A percentile compares a stretch with the other conserved stretches of the same genome.
Conservation (phyloP, 2,888 invertebrate species). For the Drepanosiphum platanoidis region DNA sequence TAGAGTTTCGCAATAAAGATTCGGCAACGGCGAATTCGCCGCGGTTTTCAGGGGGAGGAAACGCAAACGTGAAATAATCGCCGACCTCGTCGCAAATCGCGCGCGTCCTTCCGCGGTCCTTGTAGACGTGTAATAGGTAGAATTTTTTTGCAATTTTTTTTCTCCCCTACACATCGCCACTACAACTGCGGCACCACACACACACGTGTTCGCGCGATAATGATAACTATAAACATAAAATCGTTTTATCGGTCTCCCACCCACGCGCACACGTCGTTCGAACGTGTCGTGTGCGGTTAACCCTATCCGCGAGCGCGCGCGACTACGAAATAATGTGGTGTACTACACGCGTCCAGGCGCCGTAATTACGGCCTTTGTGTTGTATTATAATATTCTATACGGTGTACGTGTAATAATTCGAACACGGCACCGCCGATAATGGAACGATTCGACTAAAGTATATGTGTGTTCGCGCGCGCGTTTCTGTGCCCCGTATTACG, state of each 20-base stretch:
- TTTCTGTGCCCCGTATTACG: background rate
- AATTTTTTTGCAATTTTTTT: too few relatives aligned
- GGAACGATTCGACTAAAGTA: conserved; percentile 25
- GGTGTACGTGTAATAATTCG: conserved; percentile 7
- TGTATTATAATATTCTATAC: background rate
- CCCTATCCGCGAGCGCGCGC: background rate
- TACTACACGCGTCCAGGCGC: background rate
- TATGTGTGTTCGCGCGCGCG: background rate
- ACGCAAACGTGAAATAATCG: too few relatives aligned
- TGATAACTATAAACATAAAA: too few relatives aligned
- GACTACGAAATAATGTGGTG: conserved; percentile 3
- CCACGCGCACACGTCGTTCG: background rate
- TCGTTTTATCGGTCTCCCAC: background rate
- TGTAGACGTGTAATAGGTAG: too few relatives aligned
- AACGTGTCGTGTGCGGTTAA: conserved; percentile 8
- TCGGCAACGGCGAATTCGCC: too few relatives aligned
- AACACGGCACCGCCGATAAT: conserved; percentile 36
- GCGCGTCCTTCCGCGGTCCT: too few relatives aligned
- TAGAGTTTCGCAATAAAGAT: too few relatives aligned
- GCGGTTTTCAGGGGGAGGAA: too few relatives aligned
- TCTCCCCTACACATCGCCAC: too few relatives aligned
- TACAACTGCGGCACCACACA: too few relatives aligned
- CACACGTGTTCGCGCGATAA: conserved; percentile 6
- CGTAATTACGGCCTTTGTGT: conserved; percentile 30
- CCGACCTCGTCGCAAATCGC: too few relatives aligned